Evolutionary conservation across 2,113 vertebrate genomes (phyloP), one percentile per base, ranked within the genome.

Genomic region (Gobius niger): DNA sequence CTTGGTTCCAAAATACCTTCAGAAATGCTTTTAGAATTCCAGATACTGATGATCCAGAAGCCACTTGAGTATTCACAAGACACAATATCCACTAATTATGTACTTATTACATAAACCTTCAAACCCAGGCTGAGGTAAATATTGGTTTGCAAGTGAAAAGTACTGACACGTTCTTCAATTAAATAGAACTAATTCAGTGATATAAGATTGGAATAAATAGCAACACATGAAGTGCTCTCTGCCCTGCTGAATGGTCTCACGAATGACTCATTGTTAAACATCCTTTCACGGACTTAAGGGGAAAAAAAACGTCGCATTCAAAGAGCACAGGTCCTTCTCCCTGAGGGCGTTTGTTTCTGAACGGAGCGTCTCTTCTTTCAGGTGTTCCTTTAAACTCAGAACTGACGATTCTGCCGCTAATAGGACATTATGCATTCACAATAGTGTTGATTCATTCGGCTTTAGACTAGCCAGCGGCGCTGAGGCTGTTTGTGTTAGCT

Each of bases 341-440:
- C 57, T 60, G 34, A 14, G 57, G 57, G 14, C n/a, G 44, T 68
- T 14, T 11, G 14, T 34, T n/a, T 52, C 16, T 41, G 15, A 59
- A 41, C 14, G 13, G 56, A 42, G 40, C 40, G 40, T 60, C 14
- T 60, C 19, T n/a, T 2, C 42, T 46, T 46, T 46, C 42, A 63
- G 42, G 16, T 54, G 62, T 67, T 50, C 5, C 13, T 15, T 44
- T 63, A 56, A 59, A 50, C 49, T 47, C 65, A 68, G 50, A 40
- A 57, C 54, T 57, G 54, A 56, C 50, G 72, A 62, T 79, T 75
- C 52, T 41, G 66, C 51, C 49, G 68, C 62, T 78, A 84, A 82
- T 77, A 79, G 76, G 70, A 61, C 41, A 42, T 81, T 73, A 68
- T 63, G 62, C 75, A 77, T 85, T 86, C 71, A 78, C 77, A 74